Conservation (phyloP, 2,888 invertebrate species). For the Scaptomyza parva region DNA sequence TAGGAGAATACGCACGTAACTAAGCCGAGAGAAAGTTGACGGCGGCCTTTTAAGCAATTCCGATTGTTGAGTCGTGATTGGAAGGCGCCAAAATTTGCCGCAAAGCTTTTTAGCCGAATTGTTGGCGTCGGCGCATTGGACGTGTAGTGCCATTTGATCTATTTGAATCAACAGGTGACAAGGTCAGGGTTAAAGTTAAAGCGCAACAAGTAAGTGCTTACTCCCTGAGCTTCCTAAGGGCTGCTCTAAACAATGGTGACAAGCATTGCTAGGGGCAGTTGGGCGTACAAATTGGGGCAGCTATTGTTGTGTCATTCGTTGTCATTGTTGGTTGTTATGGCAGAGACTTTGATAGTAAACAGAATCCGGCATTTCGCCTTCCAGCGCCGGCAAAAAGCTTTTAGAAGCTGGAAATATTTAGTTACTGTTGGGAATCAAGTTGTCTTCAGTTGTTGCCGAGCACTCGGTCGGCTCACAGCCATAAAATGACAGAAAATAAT, state of each 20-base stretch:
- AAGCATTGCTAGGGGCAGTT: not conserved
- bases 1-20: slow-evolving; percentile 68
- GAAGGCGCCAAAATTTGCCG: slow-evolving; percentile 66
- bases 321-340: too few relatives aligned
- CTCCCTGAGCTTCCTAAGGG: not conserved
- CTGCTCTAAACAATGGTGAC: not conserved
- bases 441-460: slow-evolving; percentile 22
- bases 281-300: not conserved
- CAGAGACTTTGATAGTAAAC: slow-evolving; percentile 38
- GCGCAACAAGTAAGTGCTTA: slow-evolving; percentile 63
- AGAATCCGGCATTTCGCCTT: slow-evolving; percentile 36
- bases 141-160: slow-evolving; percentile 32
- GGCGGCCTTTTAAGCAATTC: slow-evolving; percentile 55
- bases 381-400: slow-evolving; percentile 58
- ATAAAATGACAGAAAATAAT: slow-evolving; percentile 24
- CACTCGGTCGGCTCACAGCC: slow-evolving; percentile 13
- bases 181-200: slow-evolving; percentile 49
- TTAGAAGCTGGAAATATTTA: slow-evolving; percentile 48
- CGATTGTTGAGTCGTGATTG: slow-evolving; percentile 47
- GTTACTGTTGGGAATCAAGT: slow-evolving; percentile 2
- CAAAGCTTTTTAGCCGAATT: slow-evolving; percentile 55
- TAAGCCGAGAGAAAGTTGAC: slow-evolving; percentile 61
- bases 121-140: slow-evolving; percentile 39
- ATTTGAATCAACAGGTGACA: slow-evolving; percentile 63
- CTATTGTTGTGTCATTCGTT: slow-evolving; percentile 22